Percentiles rank a stretch among this genome's conserved stretches.
These are phyloP conservation scores for Vicugna pacos DNA, from an alignment of 2,113 vertebrate species.

Conservation along the genomic window DNA sequence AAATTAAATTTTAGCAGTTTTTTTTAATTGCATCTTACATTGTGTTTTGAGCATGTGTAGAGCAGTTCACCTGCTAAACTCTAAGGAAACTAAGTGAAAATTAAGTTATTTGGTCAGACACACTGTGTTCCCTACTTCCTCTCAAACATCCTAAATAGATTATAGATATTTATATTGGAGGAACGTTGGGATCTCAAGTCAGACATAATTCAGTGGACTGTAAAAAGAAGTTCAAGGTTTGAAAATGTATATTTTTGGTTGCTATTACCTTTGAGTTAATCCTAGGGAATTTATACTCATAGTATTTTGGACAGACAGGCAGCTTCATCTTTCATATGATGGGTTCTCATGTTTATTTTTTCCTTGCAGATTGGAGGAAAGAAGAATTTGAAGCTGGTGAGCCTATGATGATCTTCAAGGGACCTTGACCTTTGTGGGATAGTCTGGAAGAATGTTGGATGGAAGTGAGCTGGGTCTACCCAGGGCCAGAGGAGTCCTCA, in stretches of 20 bases:
- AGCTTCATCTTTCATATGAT: neutral
- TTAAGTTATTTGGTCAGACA: neutral
- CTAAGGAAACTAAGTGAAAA: neutral
- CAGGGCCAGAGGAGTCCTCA: neutral
- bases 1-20: neutral
- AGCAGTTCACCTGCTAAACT: neutral
- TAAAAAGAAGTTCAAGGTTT: neutral
- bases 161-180: neutral
- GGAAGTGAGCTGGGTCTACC: neutral
- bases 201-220: neutral
- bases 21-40: neutral
- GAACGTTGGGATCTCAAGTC: neutral
- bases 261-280: neutral
- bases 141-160: neutral
- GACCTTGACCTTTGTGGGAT: neutral
- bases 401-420: neutral
- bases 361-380: constrained; percentile 36
- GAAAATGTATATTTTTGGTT: neutral
- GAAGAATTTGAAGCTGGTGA: neutral
- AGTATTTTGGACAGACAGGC: neutral
- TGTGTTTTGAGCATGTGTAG: neutral
- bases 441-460: neutral
- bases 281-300: neutral
- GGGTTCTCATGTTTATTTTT: neutral
- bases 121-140: neutral